phyloP scores from a whole-genome alignment of 2,888 invertebrate species.

The Nebria salina region DNA sequence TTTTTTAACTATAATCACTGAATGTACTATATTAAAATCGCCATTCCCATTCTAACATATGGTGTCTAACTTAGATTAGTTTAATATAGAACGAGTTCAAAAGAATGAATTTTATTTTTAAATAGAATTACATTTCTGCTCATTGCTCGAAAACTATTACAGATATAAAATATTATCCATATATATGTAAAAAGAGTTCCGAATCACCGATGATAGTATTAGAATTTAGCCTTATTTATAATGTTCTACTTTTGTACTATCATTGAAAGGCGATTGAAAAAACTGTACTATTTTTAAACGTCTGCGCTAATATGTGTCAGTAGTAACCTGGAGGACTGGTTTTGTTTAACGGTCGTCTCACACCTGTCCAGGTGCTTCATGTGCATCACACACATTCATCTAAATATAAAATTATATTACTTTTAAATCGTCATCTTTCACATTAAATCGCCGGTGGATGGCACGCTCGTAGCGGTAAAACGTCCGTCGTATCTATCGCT shows the following conservation, averaged over 20 bases:
- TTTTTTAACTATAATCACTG: too few species aligned
- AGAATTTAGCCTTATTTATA: neutral
- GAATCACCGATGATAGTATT: neutral
- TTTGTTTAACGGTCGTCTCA: slow-evolving; percentile 33
- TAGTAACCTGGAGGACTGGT: slow-evolving; percentile 28
- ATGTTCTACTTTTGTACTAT: neutral
- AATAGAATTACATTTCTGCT: too few species aligned
- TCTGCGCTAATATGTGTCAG: slow-evolving; percentile 38
- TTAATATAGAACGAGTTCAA: neutral
- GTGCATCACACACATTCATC: slow-evolving; percentile 19
- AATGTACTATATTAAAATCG: too few species aligned
- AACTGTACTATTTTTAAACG: slow-evolving; percentile 10
- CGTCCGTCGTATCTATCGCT: slow-evolving; percentile 22
- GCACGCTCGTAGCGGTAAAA: slow-evolving; percentile 27
- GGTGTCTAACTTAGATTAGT: too few species aligned
- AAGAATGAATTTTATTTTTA: neutral
- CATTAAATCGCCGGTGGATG: neutral
- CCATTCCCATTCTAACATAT: too few species aligned
- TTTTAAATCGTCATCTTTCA: slow-evolving; percentile 21
- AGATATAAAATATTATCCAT: too few species aligned
- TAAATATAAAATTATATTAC: slow-evolving; percentile 23
- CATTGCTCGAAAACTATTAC: too few species aligned
- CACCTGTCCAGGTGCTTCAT: slow-evolving; percentile 35
- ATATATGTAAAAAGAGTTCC: neutral
- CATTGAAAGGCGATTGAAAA: neutral